A percentile compares a stretch with the other conserved stretches of the same genome.
Conservation (phyloP, 1,140 invertebrate species). For the Calycopis cecrops region DNA sequence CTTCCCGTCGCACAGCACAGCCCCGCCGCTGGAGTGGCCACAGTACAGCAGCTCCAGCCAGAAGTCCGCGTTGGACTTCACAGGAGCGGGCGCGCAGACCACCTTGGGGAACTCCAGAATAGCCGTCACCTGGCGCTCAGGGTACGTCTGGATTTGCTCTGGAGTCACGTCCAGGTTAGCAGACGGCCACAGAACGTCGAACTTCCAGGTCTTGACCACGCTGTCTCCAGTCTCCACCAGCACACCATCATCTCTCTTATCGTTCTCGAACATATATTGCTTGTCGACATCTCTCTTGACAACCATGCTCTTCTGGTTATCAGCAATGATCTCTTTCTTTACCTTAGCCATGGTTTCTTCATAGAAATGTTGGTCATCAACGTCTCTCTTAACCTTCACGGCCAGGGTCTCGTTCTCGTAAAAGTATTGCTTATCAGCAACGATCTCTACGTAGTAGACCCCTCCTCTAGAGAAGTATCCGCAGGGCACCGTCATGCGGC, state of each 20-base stretch:
- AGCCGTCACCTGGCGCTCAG: constrained; percentile 81
- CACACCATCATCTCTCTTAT: constrained; percentile 31
- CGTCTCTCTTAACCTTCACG: constrained; percentile 45
- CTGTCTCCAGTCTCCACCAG: constrained; percentile 59
- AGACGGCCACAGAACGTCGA: constrained; percentile 87
- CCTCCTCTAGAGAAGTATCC: constrained; percentile 82
- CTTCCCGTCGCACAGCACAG: constrained; percentile 65
- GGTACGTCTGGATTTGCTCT: constrained; percentile 85
- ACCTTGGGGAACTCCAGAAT: constrained; percentile 83
- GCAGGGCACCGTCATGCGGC: constrained; percentile 78
- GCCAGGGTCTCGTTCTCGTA: constrained; percentile 51
- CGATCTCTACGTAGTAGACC: constrained; percentile 62
- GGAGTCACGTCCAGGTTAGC: constrained; percentile 82
- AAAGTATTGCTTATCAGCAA: constrained; percentile 64
- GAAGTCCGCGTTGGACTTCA: constrained; percentile 80
- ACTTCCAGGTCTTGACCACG: constrained; percentile 73
- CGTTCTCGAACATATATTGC: too few species aligned
- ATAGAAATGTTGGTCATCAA: constrained; percentile 6
- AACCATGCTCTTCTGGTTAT: too few species aligned
- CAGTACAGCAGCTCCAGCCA: constrained; percentile 86
- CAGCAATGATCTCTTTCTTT: too few species aligned
- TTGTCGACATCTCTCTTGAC: too few species aligned
- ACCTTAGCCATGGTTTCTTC: too few species aligned
- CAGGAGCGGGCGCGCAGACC: constrained; percentile 77
- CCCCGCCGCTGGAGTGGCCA: constrained; percentile 76